Base-by-base conservation (phyloP, 2,113 vertebrate genomes). In the Siphamia tubifer region DNA sequence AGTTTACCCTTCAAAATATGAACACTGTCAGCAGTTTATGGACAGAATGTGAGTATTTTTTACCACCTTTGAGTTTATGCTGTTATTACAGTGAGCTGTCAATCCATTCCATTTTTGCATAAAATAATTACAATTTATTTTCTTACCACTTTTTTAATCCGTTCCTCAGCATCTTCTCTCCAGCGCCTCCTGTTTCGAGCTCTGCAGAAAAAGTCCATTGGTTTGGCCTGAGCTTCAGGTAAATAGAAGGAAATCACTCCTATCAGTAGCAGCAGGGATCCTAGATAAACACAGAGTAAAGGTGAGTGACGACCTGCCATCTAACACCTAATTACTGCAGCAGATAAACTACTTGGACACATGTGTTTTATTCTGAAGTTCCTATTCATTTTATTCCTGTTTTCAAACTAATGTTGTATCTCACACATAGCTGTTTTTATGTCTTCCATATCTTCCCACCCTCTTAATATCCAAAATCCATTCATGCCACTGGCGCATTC, bases 221-320 rank as follows among this genome's bases (percentile, higher is more conserved):
- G 35, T 34, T 8, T 51, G 20, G 57, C 58, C 21, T 74, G 65
- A 35, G 69, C 64, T 2, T 65, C 16, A 65, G 44, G 72, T 35
- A 82, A 44, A 31, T 68, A 31, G 43, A 19, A 62, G 34, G 38
- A 71, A 67, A 83, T 49, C 27, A 63, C 44, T 67, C 74, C 86
- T n/a, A 85, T 68, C 66, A 89, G 61, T 76, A 86, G 63, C 68
- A 89, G 75, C 63, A 87, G 70, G 63, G 74, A 12, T 51, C 83
- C 86, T 87, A 2, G 8, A 43, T 20, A 53, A 64, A n/a, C 42
- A 36, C 28, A 78, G 20, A 61, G 42, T 0, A 5, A 28, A 24
- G 9, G 43, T 31, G 20, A 73, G 15, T 56, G 51, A 70, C 0
- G 1, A 31, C 17, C 4, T 42, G 35, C 64, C 79, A 74, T 74